Conservation (phyloP, 2,888 invertebrate genomes). For the Dermolepida albohirtum region DNA sequence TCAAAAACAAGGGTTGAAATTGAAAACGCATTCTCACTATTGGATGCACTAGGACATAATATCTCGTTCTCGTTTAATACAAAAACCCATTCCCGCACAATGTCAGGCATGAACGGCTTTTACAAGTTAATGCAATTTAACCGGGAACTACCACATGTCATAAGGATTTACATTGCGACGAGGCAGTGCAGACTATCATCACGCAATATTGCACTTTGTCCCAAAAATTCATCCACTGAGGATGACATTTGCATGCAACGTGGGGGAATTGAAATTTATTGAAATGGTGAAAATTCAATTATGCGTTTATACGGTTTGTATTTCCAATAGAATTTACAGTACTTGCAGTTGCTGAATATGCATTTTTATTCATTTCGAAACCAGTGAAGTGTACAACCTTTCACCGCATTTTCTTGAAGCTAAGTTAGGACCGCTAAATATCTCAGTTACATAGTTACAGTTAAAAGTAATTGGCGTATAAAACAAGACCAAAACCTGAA, state of each 20-base stretch:
- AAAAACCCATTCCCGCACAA: conserved; percentile 16
- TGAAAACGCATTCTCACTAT: conserved; percentile 16
- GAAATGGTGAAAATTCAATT: conserved; percentile 1
- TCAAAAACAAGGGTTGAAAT: conserved; percentile 26
- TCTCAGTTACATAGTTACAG: too few relatives aligned
- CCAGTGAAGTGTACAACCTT: too few relatives aligned
- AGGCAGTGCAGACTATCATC: conserved; percentile 14
- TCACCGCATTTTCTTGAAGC: too few relatives aligned
- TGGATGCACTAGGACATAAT: neutral
- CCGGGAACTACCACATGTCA: conserved; percentile 28
- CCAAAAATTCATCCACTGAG: conserved; percentile 15
- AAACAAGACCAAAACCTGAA: too few relatives aligned
- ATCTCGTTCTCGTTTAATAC: conserved; percentile 9
- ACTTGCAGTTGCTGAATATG: too few relatives aligned
- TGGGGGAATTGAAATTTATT: conserved; percentile 25
- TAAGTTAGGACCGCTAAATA: too few relatives aligned
- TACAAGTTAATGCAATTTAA: conserved; percentile 36
- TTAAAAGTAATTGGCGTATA: too few relatives aligned
- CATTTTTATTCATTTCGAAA: too few relatives aligned
- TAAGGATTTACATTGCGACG: conserved; percentile 24
- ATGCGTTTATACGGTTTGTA: too few relatives aligned
- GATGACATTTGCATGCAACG: conserved; percentile 3
- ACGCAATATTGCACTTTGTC: conserved; percentile 5
- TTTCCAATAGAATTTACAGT: too few relatives aligned
- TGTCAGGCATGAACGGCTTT: conserved; percentile 22